A percentile compares a stretch with the other conserved stretches of the same genome.
phyloP scores from a whole-genome alignment of 2,797 vertebrate genomes.

The Buphagus erythrorhynchus region DNA sequence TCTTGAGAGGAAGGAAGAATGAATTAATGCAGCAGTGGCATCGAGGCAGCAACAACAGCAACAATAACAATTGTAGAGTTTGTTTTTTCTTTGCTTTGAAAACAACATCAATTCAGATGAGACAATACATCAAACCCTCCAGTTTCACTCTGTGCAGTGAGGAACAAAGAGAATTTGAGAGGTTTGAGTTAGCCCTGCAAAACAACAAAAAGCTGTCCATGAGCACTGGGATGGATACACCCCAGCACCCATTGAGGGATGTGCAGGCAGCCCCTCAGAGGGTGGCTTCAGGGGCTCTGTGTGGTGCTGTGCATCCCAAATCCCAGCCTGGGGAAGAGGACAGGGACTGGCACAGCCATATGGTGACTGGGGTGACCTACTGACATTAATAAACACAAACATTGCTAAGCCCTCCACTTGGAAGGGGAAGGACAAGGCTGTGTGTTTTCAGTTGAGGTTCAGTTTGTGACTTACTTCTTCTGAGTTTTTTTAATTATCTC shows the following conservation, averaged over 20 bases:
- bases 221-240: neutral
- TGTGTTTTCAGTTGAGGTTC: neutral
- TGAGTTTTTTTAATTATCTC: neutral
- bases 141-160: neutral
- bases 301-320: neutral
- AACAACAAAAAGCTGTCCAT: neutral
- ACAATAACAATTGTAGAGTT: neutral
- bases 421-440: neutral
- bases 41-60: neutral
- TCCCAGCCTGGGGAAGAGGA: neutral
- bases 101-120: neutral
- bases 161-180: neutral
- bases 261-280: neutral
- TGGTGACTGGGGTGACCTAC: neutral
- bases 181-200: neutral
- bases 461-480: neutral
- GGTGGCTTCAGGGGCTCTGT: too few species aligned
- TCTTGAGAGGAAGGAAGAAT: neutral
- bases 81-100: neutral
- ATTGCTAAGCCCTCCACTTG: neutral
- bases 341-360: fast-evolving
- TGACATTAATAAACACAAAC: neutral
- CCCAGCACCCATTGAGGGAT: fast-evolving
- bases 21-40: neutral
- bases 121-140: neutral